Percentiles rank a stretch among this genome's conserved stretches.
phyloP scores from a whole-genome alignment of 2,797 vertebrate genomes.

The Pygocentrus nattereri region DNA sequence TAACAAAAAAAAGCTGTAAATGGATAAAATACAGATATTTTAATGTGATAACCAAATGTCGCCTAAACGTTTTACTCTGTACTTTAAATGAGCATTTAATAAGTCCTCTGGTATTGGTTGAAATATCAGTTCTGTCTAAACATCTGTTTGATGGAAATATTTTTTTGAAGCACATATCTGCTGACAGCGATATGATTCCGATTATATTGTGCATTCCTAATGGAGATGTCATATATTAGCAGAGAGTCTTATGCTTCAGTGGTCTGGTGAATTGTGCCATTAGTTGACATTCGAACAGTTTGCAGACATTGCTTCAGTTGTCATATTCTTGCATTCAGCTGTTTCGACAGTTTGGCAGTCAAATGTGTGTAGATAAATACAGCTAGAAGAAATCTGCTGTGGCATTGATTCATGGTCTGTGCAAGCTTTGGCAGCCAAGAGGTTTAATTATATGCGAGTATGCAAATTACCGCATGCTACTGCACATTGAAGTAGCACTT shows the following conservation, averaged over 20 bases:
- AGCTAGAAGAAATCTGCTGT: not conserved
- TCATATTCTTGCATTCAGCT: not conserved
- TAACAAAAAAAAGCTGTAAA: no score
- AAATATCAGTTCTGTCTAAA: no score
- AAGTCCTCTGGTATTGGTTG: no score
- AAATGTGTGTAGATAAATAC: not conserved
- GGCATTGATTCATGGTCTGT: not conserved
- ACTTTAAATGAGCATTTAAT: no score
- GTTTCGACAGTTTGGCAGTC: not conserved
- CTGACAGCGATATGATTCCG: no score
- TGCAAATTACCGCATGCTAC: constrained; percentile 9
- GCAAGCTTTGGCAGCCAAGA: constrained; percentile 2
- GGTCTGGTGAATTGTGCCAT: not conserved
- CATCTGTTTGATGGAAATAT: no score
- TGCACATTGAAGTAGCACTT: constrained; percentile 6
- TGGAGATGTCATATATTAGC: not conserved
- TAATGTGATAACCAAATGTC: no score
- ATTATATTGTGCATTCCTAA: not conserved
- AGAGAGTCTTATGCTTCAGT: not conserved
- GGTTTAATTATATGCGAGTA: constrained; percentile 12
- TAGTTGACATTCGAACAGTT: not conserved
- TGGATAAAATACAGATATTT: no score
- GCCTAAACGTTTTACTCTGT: no score
- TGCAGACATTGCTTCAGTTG: not conserved
- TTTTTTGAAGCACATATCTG: no score